phyloP scores from a whole-genome alignment of 64 coral and sea anemone species.

The Platygyra sinensis region DNA sequence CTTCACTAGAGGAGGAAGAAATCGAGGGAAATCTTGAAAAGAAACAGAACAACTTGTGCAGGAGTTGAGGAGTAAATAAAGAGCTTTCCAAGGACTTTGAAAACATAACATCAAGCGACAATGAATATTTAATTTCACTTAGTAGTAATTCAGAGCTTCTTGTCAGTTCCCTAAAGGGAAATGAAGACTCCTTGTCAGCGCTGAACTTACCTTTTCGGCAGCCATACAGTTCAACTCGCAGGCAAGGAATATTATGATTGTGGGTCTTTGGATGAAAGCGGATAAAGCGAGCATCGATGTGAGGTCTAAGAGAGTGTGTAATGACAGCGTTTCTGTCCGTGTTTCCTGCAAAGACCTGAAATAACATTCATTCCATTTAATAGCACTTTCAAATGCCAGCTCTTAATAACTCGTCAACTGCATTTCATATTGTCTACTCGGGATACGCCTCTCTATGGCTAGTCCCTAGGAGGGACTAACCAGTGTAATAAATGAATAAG shows the following conservation, averaged over 20 bases:
- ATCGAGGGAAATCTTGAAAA: background rate
- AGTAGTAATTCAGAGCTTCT: too few relatives aligned
- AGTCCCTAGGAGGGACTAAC: too few relatives aligned
- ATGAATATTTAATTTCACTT: too few relatives aligned
- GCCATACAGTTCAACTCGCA: constrained; percentile 17
- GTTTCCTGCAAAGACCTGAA: constrained; percentile 11
- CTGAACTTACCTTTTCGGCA: background rate
- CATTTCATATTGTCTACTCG: too few relatives aligned
- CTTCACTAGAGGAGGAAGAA: background rate
- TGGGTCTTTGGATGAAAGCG: constrained; percentile 10
- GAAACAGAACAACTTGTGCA: background rate
- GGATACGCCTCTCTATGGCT: too few relatives aligned
- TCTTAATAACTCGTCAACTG: too few relatives aligned
- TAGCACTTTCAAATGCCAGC: too few relatives aligned
- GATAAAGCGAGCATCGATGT: constrained; percentile 26
- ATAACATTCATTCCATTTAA: too few relatives aligned
- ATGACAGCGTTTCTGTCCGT: constrained; percentile 11
- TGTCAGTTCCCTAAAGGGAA: too few relatives aligned
- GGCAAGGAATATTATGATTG: background rate
- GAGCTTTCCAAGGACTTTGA: too few relatives aligned
- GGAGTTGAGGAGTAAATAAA: background rate
- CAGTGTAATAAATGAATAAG: too few relatives aligned
- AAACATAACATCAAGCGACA: too few relatives aligned
- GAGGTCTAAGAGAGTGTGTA: constrained; percentile 2
- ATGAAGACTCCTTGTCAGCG: background rate